phyloP scores from a whole-genome alignment of 1,140 invertebrate genomes.

The Orchestia grillus region DNA sequence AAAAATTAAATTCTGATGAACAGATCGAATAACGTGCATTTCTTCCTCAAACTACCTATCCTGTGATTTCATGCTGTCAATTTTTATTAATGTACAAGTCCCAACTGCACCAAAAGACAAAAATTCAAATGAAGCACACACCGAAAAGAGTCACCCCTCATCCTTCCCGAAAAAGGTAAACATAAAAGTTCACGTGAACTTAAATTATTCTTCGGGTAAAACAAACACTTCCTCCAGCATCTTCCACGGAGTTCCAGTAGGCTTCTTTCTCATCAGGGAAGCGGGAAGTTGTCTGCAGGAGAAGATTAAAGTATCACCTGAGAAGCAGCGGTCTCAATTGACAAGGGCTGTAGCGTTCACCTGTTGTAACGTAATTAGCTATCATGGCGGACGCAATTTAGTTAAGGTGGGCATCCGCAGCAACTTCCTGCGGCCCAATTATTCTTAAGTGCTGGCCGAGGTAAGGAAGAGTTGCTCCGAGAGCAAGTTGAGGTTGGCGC shows the following conservation, averaged over 20 bases:
- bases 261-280: not conserved
- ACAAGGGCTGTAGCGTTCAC: not conserved
- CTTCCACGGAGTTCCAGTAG: not conserved
- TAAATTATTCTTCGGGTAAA: not conserved
- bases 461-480: not conserved
- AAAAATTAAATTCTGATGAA: no score
- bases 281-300: not conserved
- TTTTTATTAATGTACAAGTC: no score
- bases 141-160: not conserved
- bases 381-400: not conserved
- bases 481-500: not conserved
- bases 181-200: not conserved
- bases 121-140: no score
- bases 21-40: no score
- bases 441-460: not conserved
- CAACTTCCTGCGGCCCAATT: not conserved
- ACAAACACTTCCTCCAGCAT: not conserved
- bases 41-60: no score
- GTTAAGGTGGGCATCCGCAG: not conserved
- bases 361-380: not conserved
- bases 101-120: no score
- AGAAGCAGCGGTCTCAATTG: not conserved
- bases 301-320: slow-evolving; percentile 1
- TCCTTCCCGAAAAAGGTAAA: not conserved
- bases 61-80: no score